Conservation (phyloP, 1,140 invertebrate species). For the Patella vulgata region DNA sequence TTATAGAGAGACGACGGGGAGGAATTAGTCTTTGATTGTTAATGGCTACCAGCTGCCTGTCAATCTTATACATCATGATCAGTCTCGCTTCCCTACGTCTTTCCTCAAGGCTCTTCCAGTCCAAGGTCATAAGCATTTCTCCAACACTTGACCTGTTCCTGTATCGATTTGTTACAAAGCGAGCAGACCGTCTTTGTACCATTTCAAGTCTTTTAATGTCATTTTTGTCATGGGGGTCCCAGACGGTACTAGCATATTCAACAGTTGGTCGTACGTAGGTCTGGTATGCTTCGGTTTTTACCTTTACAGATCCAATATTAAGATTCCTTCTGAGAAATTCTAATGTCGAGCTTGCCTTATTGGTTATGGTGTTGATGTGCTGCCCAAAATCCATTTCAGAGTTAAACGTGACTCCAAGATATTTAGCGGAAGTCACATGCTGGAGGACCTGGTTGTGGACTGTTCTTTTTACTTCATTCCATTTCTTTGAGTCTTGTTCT, state of each 20-base stretch:
- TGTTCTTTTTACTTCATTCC: no score
- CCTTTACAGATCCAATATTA: constrained; percentile 1
- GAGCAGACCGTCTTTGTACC: constrained; percentile 15
- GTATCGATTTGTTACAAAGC: constrained; percentile 12
- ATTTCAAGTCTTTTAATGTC: constrained; percentile 20
- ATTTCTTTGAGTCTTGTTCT: no score
- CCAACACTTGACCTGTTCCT: constrained; percentile 14
- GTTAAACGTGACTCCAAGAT: constrained; percentile 14
- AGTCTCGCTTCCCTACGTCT: constrained; percentile 15
- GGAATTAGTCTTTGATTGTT: neutral
- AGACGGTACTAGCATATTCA: constrained; percentile 19
- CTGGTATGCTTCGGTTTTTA: constrained; percentile 24
- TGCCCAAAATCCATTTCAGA: constrained; percentile 3
- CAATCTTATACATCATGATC: constrained; percentile 17
- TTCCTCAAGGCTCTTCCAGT: constrained; percentile 3
- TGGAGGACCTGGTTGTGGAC: constrained; percentile 12
- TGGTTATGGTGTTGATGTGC: constrained; percentile 11
- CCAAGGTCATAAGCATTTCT: constrained; percentile 5
- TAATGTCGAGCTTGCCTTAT: constrained; percentile 7
- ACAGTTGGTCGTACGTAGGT: constrained; percentile 18
- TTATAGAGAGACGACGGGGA: constrained; percentile 1
- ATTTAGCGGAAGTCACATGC: constrained; percentile 6
- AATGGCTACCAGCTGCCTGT: neutral
- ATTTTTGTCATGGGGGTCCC: constrained; percentile 13
- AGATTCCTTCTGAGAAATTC: constrained; percentile 13